Evolutionary conservation across 2,113 vertebrate genomes (phyloP), one percentile per base, ranked within the genome.

Genomic region (Cryptomyrus ogoouensis): DNA sequence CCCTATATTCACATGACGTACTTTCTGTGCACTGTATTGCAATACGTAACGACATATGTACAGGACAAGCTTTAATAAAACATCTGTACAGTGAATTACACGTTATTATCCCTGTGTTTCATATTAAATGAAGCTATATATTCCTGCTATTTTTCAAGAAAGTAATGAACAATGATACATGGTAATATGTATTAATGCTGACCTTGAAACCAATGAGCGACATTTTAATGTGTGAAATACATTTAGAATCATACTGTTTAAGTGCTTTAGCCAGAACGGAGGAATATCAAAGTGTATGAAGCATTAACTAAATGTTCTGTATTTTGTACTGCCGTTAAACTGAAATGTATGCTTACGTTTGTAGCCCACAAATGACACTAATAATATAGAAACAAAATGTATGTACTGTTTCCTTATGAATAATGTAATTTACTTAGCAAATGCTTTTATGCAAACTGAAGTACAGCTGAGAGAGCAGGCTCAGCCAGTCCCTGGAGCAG

Each of bases 1-100:
- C 15, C 27, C 62, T 70, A 70, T 31, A 70, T 70, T 70, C 27
- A 70, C 62, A 70, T 70, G 8, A 9, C 3, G 62, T 31, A 24
- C 53, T 66, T 19, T 31, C 2, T 44, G 47, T 49, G 92, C 0
- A 90, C 84, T 9, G n/a, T 87, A 24, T 44, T 42, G 4, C 27
- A 50, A 13, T 86, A 31, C n/a, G 88, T 91, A 12, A 52, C 27
- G n/a, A 49, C 88, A 47, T 89, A 83, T 27, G 88, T 90, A 70
- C 19, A 83, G 66, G 90, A 42, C 83, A 74, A 85, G 12, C 77
- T 21, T 84, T 56, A 47, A 5, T 49, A 39, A 66, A 50, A 31
- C 56, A 24, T 56, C 31, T 83, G 47, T 31, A 80, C 74, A 42
- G 74, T 35, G 15, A 80, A 80, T 80, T 77, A 3, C 31, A 77